Evolutionary conservation across 2,888 invertebrate species (phyloP), one percentile per base, ranked within the genome.

Genomic region (Zygaena filipendulae): DNA sequence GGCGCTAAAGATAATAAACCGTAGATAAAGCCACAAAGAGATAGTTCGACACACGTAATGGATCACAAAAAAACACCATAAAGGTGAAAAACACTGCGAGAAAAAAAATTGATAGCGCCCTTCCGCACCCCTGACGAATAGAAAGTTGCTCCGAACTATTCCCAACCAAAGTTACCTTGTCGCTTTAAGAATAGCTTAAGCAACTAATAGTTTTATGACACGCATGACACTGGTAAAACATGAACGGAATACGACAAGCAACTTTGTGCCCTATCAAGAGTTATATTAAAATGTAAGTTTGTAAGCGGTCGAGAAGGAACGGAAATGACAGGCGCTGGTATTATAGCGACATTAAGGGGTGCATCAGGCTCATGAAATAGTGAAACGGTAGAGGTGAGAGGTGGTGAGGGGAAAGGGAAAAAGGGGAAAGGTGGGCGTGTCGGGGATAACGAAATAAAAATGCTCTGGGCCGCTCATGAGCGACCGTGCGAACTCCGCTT

Each of bases 161-260:
- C 52, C 58, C 59, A 60, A 59, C 58, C 54, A 52, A 48, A 59
- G 61, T 45, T 50, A 59, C 55, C 53, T 67, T 64, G 59, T 57
- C 70, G 58, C 64, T 69, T 71, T 64, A 56, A 69, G 60, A 70
- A 77, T 63, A 75, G 66, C 72, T 70, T 72, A 77, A 69, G 64
- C 70, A 69, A 59, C 70, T 79, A 79, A 79, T 79, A 77, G 77
- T 75, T 77, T 72, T 74, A 72, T 75, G 72, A 71, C 77, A 79
- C 77, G 77, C 77, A 77, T 74, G 62, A 70, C 60, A 61, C 51
- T 47, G 47, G 44, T 50, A 54, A 58, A 60, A 55, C 40, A 43
- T 39, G 47, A 32, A 24, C 29, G 25, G 21, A 36, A 24, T 29
- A 13, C 22, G 25, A 29, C 42, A 42, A 29, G 23, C 42, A 28